Evolutionary conservation across 2,888 invertebrate species (phyloP).

Genomic region (Agonopterix heracliana): DNA sequence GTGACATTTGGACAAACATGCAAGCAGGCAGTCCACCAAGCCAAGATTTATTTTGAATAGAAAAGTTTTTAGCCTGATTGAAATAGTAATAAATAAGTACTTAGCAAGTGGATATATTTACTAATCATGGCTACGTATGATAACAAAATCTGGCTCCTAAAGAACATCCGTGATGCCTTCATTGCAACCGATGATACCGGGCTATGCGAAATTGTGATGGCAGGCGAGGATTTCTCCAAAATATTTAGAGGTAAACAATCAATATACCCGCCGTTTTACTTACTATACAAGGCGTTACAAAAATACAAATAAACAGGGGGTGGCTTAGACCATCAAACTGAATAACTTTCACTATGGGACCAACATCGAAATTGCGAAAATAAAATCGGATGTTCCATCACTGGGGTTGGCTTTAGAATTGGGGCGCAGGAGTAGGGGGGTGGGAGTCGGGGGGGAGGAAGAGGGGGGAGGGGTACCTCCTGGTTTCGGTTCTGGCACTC

Average conservation of each 20-base stretch:
- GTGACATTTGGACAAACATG: neutral
- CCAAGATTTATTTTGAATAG: neutral
- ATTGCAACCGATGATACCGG: slow-evolving; percentile 97
- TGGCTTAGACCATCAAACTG: too few species aligned
- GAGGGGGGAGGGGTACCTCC: too few species aligned
- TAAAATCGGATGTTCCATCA: too few species aligned
- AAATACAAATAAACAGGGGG: too few species aligned
- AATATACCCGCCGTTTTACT: slow-evolving; percentile 10
- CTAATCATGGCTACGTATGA: slow-evolving; percentile 92
- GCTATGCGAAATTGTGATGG: slow-evolving; percentile 94
- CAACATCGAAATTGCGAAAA: too few species aligned
- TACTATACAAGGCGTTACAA: neutral
- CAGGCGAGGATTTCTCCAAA: slow-evolving; percentile 86
- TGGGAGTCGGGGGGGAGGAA: too few species aligned
- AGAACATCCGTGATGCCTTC: slow-evolving; percentile 95
- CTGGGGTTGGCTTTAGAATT: too few species aligned
- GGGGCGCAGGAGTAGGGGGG: too few species aligned
- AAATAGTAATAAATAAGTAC: slow-evolving; percentile 12
- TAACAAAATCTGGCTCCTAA: slow-evolving; percentile 93
- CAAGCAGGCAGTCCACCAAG: neutral
- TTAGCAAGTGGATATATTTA: slow-evolving; percentile 3
- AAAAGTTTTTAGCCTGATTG: slow-evolving; percentile 5
- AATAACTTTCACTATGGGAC: too few species aligned
- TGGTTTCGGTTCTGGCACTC: too few species aligned
- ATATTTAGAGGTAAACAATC: slow-evolving; percentile 51